A percentile compares a stretch with the other conserved stretches of the same genome.
Evolutionary conservation across 2,888 invertebrate species (phyloP).

Genomic region (Drosophila tanythrix): DNA sequence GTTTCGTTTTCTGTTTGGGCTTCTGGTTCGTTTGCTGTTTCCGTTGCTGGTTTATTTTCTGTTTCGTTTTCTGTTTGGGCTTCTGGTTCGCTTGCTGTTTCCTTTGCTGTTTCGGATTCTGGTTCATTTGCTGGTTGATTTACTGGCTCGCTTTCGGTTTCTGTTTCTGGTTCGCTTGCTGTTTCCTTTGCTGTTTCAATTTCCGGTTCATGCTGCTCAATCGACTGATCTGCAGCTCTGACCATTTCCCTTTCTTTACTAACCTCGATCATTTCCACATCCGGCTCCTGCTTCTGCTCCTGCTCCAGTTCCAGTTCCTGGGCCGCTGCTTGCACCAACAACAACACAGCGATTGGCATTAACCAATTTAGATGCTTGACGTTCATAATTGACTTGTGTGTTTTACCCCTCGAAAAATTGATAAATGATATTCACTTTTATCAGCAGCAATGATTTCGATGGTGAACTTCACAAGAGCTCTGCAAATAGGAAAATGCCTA

Average conservation of each 20-base stretch:
- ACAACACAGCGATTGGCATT: conserved; percentile 15
- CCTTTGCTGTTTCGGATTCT: background rate
- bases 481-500: conserved; percentile 38
- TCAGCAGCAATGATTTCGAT: conserved; percentile 1
- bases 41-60: background rate
- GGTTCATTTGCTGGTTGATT: background rate
- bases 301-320: conserved; percentile 14
- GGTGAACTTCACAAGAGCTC: conserved; percentile 41
- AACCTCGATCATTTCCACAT: background rate
- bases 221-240: background rate
- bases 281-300: conserved; percentile 15
- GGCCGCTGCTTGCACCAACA: conserved; percentile 36
- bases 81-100: background rate
- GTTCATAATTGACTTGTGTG: conserved; percentile 31
- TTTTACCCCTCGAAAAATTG: background rate
- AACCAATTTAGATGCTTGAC: conserved; percentile 36
- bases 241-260: background rate
- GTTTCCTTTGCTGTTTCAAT: background rate
- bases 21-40: background rate
- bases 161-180: background rate
- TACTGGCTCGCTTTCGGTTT: background rate
- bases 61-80: background rate
- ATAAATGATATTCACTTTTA: conserved; percentile 22
- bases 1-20: background rate
- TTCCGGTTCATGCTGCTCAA: conserved; percentile 10